A percentile compares a stretch with the other conserved stretches of the same genome.
Evolutionary conservation across 2,113 vertebrate species (phyloP).

Genomic region (Chaetops frenatus): DNA sequence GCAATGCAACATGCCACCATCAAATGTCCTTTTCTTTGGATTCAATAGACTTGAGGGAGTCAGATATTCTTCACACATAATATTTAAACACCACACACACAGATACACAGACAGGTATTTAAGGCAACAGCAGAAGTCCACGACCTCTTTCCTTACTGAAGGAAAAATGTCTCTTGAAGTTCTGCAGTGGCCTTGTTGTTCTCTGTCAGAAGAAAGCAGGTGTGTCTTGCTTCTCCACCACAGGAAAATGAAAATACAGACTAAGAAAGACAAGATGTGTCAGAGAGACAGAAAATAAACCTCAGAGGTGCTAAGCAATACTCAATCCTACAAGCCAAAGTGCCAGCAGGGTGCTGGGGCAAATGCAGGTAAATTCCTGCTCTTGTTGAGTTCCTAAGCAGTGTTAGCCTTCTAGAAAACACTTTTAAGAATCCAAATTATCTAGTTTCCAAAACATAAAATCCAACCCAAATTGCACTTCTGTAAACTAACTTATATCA

Average conservation of each 20-base stretch:
- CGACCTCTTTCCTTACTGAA: neutral
- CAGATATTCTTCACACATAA: neutral
- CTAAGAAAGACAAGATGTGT: neutral
- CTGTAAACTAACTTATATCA: neutral
- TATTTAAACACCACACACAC: neutral
- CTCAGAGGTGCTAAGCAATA: neutral
- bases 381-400: neutral
- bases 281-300: neutral
- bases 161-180: neutral
- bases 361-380: neutral
- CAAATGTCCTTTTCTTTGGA: neutral
- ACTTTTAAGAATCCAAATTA: neutral
- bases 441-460: neutral
- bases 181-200: neutral
- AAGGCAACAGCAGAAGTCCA: neutral
- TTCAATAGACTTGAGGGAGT: neutral
- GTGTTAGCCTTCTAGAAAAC: neutral
- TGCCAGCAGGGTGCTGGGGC: neutral
- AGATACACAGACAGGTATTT: neutral
- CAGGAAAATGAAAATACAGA: neutral
- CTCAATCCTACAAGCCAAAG: neutral
- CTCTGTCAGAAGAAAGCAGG: neutral
- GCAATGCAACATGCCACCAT: neutral
- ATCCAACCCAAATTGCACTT: neutral
- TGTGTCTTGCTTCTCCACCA: neutral